These are phyloP conservation scores for Taphrorychus bicolor DNA, from an alignment of 2,888 invertebrate species.

Conservation along the genomic window DNA sequence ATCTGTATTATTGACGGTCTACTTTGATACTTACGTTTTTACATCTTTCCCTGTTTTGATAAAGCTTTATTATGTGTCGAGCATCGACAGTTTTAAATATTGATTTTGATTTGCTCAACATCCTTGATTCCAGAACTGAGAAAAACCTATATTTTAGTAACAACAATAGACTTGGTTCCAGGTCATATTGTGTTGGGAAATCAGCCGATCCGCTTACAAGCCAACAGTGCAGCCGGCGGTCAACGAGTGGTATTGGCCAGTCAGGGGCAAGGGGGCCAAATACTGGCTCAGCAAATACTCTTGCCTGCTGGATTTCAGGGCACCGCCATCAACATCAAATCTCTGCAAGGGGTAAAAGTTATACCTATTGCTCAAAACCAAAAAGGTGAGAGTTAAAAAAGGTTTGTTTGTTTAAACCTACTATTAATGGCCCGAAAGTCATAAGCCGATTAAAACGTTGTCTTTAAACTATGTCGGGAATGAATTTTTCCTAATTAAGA, in stretches of 20 bases:
- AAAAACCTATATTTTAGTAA: too few relatives aligned
- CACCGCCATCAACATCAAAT: constrained; percentile 67
- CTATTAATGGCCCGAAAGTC: not conserved
- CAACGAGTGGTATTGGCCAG: constrained; percentile 64
- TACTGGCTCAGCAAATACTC: constrained; percentile 65
- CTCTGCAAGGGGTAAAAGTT: constrained; percentile 68
- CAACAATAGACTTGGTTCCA: constrained; percentile 6
- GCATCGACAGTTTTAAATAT: too few relatives aligned
- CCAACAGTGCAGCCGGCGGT: constrained; percentile 50
- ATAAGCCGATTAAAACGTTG: not conserved
- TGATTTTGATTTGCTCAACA: too few relatives aligned
- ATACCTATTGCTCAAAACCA: constrained; percentile 64
- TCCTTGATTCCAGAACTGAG: too few relatives aligned
- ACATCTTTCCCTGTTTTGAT: too few relatives aligned
- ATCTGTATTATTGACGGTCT: too few relatives aligned
- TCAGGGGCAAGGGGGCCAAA: constrained; percentile 62
- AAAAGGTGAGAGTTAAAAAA: constrained; percentile 51
- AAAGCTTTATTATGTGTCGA: too few relatives aligned
- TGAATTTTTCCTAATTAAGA: not conserved
- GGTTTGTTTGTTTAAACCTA: too few relatives aligned
- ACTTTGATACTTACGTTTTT: too few relatives aligned
- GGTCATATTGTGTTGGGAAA: constrained; percentile 57
- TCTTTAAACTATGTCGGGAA: not conserved
- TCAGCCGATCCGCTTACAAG: constrained; percentile 56
- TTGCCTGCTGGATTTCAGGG: constrained; percentile 69